Evolutionary conservation across 2,888 invertebrate genomes (phyloP), one percentile per base, ranked within the genome.

Genomic region (Diarsia rubi): DNA sequence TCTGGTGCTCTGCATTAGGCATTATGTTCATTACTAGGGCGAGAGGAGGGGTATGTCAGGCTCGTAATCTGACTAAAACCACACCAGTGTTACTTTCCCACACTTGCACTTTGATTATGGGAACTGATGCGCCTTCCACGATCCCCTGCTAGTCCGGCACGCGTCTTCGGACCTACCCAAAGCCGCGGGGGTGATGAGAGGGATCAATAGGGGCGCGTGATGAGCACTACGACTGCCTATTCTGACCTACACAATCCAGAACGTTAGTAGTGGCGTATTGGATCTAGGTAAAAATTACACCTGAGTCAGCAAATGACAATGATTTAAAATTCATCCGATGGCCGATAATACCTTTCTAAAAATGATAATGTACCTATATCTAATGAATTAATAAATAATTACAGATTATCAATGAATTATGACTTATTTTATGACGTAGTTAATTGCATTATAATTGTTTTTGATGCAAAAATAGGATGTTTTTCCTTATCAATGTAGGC

Each of bases 371-470:
- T 24, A 3, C 24, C 1, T n/a, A 27, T 62, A 62, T 42, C 42
- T 2, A 60, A 60, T 60, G 12, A 60, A 14, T 54, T 27, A 57
- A 27, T 57, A 27, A 57, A 54, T 44, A 31, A 63, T 54, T 44
- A 69, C 31, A 49, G 24, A 63, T 67, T 14, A 44, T 57, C 3
- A 59, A 31, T 63, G 54, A 49, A 19, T 12, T 63, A 78, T 49
- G 72, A 79, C 45, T 21, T 62, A 47, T 9, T 24, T 12, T 63
- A 78, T 49, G 72, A 79, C 45, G 24, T 62, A 47, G 12, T 24
- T 79, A 72, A 72, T 78, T 62, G 52, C 45, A 37, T 54, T 79
- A 72, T 54, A 66, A 72, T 72, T 79, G 52, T 42, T 45, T 69
- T 79, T 69, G 2, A 8, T 54, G 63, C 78, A 77, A 49, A 76